Evolutionary conservation across 2,888 invertebrate genomes (phyloP).

Genomic region (Plusia festucae): DNA sequence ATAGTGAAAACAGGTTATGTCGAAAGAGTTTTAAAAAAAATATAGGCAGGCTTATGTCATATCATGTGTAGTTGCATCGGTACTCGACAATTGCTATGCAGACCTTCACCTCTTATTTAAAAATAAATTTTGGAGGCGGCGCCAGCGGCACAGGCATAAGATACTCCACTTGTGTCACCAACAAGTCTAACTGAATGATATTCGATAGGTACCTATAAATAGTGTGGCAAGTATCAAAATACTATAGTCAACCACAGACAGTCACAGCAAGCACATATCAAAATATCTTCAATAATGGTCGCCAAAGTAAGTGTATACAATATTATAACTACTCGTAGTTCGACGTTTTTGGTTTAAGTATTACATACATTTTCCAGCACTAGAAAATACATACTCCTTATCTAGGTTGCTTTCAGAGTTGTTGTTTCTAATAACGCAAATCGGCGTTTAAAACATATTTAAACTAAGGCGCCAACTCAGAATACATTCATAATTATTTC

Average conservation of each 20-base stretch:
- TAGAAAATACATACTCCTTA: too few relatives aligned
- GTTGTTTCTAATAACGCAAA: too few relatives aligned
- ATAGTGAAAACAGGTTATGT: not conserved
- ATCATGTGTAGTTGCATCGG: not conserved
- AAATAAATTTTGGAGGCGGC: not conserved
- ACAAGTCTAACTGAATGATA: not conserved
- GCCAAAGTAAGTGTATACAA: constrained; percentile 79
- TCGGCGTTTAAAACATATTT: too few relatives aligned
- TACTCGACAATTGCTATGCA: not conserved
- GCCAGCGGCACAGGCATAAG: constrained; percentile 12
- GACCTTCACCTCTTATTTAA: constrained; percentile 43
- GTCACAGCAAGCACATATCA: constrained; percentile 68
- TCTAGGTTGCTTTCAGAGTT: too few relatives aligned
- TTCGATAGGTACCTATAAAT: constrained; percentile 73
- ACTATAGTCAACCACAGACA: constrained; percentile 73
- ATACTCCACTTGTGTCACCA: constrained; percentile 33
- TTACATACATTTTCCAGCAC: too few relatives aligned
- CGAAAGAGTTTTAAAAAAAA: not conserved
- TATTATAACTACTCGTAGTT: too few relatives aligned
- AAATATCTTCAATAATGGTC: constrained; percentile 66
- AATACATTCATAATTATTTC: too few relatives aligned
- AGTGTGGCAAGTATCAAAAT: constrained; percentile 63
- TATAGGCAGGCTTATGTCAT: not conserved
- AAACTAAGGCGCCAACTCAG: too few relatives aligned
- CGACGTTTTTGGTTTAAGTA: too few relatives aligned